Evolutionary conservation across 2,113 vertebrate genomes (phyloP), one percentile per base, ranked within the genome.

Genomic region (Tragelaphus scriptus): DNA sequence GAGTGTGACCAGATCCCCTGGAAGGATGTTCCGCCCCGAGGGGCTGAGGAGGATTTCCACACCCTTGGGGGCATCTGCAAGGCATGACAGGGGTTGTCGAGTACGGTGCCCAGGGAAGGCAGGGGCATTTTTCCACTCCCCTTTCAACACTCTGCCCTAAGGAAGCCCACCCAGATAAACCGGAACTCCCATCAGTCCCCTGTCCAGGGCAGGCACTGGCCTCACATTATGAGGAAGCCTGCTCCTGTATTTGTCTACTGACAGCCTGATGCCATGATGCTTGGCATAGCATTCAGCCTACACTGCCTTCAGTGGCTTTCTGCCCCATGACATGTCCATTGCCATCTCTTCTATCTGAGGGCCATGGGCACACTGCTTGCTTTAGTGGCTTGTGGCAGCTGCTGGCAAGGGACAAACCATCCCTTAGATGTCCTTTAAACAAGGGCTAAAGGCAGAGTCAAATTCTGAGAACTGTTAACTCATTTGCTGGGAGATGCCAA

Each of bases 21-120:
- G 89, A 0, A 88, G 98, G 94, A 99, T 97, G 96, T 99, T 99
- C 88, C 55, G 89, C 0, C 47, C 3, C 0, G 97, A 95, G 7
- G 98, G 98, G 17, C 14, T 96, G 55, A 98, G 32, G 0, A 14
- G 36, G 63, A 97, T 90, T 9, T 6, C 85, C 1, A 97, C 93
- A 0, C 95, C 98, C 95, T 95, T 99, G 0, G 99, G 99, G 63
- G 97, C 3, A 0, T 99, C 99, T 99, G 98, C 0, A 19, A 81
- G 71, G 58, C 59, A 91, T 8, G 1, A 21, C 23, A 28, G 4
- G 0, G 1, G 0, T 0, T 44, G 65, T 55, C 0, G 0, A 32
- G 17, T 7, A 26, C 28, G 63, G 36, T 21, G 21, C 14, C 7
- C 6, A 14, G 19, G 19, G 28, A 51, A 23, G 47, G 30, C 4